These are phyloP conservation scores for Protonibea diacanthus DNA, from an alignment of 2,797 vertebrate genomes.

Conservation along the genomic window DNA sequence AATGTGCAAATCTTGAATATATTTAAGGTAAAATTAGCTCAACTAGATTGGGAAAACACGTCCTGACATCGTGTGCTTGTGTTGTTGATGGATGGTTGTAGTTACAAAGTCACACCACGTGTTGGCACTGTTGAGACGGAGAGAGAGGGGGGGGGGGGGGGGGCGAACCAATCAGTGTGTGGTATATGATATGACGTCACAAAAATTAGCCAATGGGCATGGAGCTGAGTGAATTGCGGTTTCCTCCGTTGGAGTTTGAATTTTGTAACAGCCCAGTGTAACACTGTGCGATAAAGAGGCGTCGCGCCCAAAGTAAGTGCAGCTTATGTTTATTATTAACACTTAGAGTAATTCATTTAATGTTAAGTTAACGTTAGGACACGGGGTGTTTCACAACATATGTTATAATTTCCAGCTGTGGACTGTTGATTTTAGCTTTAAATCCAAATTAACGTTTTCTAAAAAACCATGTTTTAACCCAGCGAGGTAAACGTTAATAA, in stretches of 20 bases:
- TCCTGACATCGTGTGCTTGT: too few relatives aligned
- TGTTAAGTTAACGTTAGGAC: not conserved
- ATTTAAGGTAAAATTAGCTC: not conserved
- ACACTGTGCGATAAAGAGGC: conserved; percentile 24
- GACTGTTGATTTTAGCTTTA: not conserved
- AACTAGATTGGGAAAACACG: not conserved
- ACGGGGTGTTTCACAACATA: not conserved
- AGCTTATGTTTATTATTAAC: fast-evolving
- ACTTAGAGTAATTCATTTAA: fast-evolving
- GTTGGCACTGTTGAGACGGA: conserved; percentile 1
- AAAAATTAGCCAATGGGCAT: conserved; percentile 61
- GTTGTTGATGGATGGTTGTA: not conserved
- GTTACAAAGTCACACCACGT: not conserved
- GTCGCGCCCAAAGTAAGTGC: conserved; percentile 79
- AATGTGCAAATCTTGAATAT: not conserved
- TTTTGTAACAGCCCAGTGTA: conserved; percentile 56
- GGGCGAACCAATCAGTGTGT: conserved; percentile 48
- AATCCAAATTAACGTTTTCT: not conserved
- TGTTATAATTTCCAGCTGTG: too few relatives aligned
- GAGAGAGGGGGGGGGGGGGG: too few relatives aligned
- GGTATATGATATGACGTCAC: not conserved
- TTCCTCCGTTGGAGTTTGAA: conserved; percentile 69
- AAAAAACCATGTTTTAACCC: not conserved
- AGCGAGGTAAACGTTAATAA: not conserved
- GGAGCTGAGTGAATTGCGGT: not conserved